Evolutionary conservation across 1,140 invertebrate genomes (phyloP), one percentile per base, ranked within the genome.

Genomic region (Bradysia coprophila): DNA sequence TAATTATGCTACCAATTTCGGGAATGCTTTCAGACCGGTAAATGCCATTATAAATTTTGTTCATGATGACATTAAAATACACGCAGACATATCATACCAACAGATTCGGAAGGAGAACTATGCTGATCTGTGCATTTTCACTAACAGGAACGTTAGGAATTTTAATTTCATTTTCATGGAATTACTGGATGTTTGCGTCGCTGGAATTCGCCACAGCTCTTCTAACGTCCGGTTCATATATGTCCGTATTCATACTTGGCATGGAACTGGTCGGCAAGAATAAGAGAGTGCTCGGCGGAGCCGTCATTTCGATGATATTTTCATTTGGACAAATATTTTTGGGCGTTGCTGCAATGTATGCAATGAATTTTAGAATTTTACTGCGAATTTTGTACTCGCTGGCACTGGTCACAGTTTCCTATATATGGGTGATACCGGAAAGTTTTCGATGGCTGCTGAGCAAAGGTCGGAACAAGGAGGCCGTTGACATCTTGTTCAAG

Each of bases 211-310:
- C 40, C 24, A 13, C 6, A 6, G 24, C 24, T 28, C 6, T 6
- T 13, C 24, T 28, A 28, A 13, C 6, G 6, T 28, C 24, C 24
- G 24, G 24, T 28, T 8, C 24, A 28, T 28, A 28, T 28, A 28
- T 6, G 6, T 28, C 24, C 6, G 69, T 66, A 39, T 75, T 73
- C 53, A 59, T 71, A 43, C 56, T 71, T 21, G 83, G 77, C 21
- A 71, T 88, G 55, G 85, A 90, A 55, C 65, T 83, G 45, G 76
- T 85, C 0, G 78, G 77, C 2, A 75, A 78, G 3, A 71, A 72
- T 46, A 73, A 76, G 41, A 64, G 86, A 47, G 78, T 82, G 1
- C 64, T 84, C 20, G 78, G 73, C 39, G 80, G 80, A 32, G 75
- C 79, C 0, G 51, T 82, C 1, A 73, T 81, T 22, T 75, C 76